Conservation (phyloP, 2,888 invertebrate genomes). For the Dryobota labecula region DNA sequence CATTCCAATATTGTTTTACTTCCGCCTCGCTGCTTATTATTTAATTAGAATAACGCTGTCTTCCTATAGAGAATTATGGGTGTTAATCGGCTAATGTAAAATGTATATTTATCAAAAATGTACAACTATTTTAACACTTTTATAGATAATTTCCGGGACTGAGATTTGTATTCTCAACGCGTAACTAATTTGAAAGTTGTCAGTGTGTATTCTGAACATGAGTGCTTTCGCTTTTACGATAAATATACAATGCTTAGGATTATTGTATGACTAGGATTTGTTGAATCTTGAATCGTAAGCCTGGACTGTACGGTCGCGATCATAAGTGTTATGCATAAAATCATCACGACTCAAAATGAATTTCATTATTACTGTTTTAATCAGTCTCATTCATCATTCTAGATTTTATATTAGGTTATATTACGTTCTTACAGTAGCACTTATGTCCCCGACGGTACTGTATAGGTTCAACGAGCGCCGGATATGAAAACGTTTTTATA, state of each 20-base stretch:
- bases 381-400: slow-evolving; percentile 20
- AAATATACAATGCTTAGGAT: slow-evolving; percentile 59
- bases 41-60: slow-evolving; percentile 76
- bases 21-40: slow-evolving; percentile 69
- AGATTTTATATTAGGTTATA: slow-evolving; percentile 47
- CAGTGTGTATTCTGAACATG: slow-evolving; percentile 51
- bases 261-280: slow-evolving; percentile 60
- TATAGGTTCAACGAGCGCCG: slow-evolving; percentile 63
- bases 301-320: slow-evolving; percentile 45
- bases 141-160: slow-evolving; percentile 40
- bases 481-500: slow-evolving; percentile 79
- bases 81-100: slow-evolving; percentile 65
- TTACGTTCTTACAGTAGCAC: slow-evolving; percentile 36
- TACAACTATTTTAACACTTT: slow-evolving; percentile 54
- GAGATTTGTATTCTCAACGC: slow-evolving; percentile 45
- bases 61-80: slow-evolving; percentile 81
- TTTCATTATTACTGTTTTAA: slow-evolving; percentile 35
- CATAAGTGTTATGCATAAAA: slow-evolving; percentile 53
- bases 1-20: slow-evolving; percentile 75
- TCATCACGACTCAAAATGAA: slow-evolving; percentile 41
- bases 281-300: slow-evolving; percentile 49
- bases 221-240: slow-evolving; percentile 55
- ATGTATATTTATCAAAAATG: slow-evolving; percentile 63
- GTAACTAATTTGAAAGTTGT: slow-evolving; percentile 41
- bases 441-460: slow-evolving; percentile 63